phyloP scores from a whole-genome alignment of 2,113 vertebrate genomes.

The Hippocampus barbouri region DNA sequence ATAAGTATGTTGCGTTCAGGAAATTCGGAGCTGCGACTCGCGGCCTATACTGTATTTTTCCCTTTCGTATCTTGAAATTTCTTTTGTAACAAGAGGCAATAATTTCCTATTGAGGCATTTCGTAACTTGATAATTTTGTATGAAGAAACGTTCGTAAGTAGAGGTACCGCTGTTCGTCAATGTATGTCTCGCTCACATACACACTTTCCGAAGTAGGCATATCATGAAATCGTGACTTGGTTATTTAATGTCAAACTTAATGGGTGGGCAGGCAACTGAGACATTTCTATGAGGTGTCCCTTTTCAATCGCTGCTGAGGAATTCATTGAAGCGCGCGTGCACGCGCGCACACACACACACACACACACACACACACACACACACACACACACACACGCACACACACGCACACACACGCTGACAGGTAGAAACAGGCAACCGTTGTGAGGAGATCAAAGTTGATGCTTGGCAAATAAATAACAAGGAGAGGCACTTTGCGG shows the following conservation, averaged over 20 bases:
- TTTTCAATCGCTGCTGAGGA: neutral
- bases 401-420: neutral
- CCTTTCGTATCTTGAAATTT: too few relatives aligned
- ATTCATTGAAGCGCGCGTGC: neutral
- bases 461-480: conserved; percentile 45
- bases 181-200: neutral
- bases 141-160: too few relatives aligned
- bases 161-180: too few relatives aligned
- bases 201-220: neutral
- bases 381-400: neutral
- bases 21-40: too few relatives aligned
- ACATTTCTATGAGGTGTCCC: neutral
- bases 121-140: too few relatives aligned
- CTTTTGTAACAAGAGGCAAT: too few relatives aligned
- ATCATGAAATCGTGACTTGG: neutral
- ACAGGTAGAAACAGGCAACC: neutral
- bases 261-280: neutral
- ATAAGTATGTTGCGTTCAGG: too few relatives aligned
- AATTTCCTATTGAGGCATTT: too few relatives aligned
- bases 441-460: conserved; percentile 34
- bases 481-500: conserved; percentile 30
- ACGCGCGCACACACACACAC: neutral
- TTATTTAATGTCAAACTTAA: neutral
- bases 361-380: neutral
- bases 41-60: too few relatives aligned